Percentiles rank a stretch among this genome's conserved stretches.
phyloP scores from a whole-genome alignment of 2,797 vertebrate genomes.

The Sebastes elongatus region DNA sequence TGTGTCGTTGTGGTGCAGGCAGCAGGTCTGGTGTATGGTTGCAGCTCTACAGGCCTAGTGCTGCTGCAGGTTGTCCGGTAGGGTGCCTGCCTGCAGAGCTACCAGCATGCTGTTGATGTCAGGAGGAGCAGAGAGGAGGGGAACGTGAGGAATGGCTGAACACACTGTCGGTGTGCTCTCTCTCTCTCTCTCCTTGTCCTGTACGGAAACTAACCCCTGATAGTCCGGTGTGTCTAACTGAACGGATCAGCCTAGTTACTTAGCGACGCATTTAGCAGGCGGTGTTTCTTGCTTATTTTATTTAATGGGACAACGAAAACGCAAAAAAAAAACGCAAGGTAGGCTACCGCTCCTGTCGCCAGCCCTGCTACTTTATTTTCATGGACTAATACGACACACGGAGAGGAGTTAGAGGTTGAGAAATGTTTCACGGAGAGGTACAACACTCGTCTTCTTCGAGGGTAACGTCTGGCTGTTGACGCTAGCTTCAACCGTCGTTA shows the following conservation, averaged over 20 bases:
- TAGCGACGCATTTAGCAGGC: conserved; percentile 35
- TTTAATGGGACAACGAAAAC: conserved; percentile 79
- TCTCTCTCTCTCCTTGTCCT: conserved; percentile 11
- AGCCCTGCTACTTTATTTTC: conserved; percentile 69
- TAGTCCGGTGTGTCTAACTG: conserved; percentile 33
- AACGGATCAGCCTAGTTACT: conserved; percentile 8
- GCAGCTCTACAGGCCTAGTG: conserved; percentile 63
- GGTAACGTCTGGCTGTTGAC: conserved; percentile 11
- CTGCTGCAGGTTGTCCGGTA: conserved; percentile 80
- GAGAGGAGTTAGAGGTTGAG: conserved; percentile 18
- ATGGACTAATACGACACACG: conserved; percentile 62
- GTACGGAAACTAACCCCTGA: conserved; percentile 63
- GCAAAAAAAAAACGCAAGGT: conserved; percentile 73
- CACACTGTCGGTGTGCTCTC: conserved; percentile 65
- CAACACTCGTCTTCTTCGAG: neutral
- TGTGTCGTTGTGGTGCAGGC: conserved; percentile 42
- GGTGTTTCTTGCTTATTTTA: conserved; percentile 17
- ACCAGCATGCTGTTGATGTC: conserved; percentile 70
- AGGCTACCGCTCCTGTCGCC: conserved; percentile 72
- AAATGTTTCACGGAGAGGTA: conserved; percentile 59
- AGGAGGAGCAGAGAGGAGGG: conserved; percentile 72
- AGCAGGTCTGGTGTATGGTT: conserved; percentile 14
- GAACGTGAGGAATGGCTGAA: conserved; percentile 78
- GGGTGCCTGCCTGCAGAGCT: conserved; percentile 69
- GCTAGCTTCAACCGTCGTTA: neutral